A percentile compares a stretch with the other conserved stretches of the same genome.
phyloP scores from a whole-genome alignment of 2,888 invertebrate species.

The Aphrophora alni region DNA sequence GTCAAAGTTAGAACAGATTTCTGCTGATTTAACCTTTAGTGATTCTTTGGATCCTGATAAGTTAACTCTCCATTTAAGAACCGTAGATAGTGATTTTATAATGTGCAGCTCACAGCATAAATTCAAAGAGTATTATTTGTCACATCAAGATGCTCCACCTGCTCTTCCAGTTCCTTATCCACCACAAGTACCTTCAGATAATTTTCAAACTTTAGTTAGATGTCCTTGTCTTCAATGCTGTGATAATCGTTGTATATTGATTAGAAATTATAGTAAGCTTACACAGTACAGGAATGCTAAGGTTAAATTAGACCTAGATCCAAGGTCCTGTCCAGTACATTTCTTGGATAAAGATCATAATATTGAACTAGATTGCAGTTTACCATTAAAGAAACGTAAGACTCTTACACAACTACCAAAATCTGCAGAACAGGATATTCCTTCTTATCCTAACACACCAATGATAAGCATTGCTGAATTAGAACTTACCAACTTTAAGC shows the following conservation, averaged over 20 bases:
- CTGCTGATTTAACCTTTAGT: neutral
- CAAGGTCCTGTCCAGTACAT: neutral
- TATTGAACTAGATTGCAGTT: conserved; percentile 25
- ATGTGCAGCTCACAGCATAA: conserved; percentile 26
- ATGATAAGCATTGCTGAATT: conserved; percentile 43
- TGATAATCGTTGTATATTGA: conserved; percentile 18
- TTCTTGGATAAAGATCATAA: conserved; percentile 20
- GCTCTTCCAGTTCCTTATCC: conserved; percentile 31
- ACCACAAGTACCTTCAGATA: conserved; percentile 13
- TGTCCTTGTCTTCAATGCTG: conserved; percentile 25
- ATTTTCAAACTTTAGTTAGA: conserved; percentile 2
- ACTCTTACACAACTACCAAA: conserved; percentile 18
- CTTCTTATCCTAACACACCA: conserved; percentile 41
- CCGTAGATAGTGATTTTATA: conserved; percentile 13
- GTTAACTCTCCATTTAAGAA: conserved; percentile 17
- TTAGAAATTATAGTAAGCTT: conserved; percentile 23
- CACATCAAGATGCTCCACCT: neutral
- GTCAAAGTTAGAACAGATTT: neutral
- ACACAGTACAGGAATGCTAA: conserved; percentile 18
- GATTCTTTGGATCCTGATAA: conserved; percentile 10
- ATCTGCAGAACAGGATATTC: conserved; percentile 12
- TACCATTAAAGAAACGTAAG: conserved; percentile 30
- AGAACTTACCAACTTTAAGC: conserved; percentile 24
- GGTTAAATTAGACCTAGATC: neutral
- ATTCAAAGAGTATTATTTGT: conserved; percentile 23